Base-by-base conservation (phyloP, 2,797 vertebrate species). In the Poeciliopsis paucimaculata region DNA sequence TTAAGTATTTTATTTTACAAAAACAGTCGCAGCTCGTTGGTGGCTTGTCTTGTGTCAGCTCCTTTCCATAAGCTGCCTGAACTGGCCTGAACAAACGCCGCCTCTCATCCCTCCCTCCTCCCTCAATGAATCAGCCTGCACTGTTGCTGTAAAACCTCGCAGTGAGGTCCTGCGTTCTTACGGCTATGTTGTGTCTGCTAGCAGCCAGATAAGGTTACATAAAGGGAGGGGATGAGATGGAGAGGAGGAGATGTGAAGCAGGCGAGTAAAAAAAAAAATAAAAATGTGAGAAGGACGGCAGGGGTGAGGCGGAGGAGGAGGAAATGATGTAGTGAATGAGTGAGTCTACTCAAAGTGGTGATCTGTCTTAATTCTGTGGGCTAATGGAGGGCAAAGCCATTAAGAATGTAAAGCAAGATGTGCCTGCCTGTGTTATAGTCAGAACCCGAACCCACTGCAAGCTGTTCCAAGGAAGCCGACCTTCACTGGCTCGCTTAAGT, bases 371-470 rank as follows among this genome's bases (percentile, higher is more conserved):
- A 93, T 95, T 93, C 86, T 75, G 62, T 64, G 78, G 91, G 91
- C 91, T 95, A 94, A 94, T 94, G 90, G 92, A 94, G 93, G 92
- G 87, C 88, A 95, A 91, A 94, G 86, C 80, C 83, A 95, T 94
- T 92, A 93, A 84, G 86, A 85, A 93, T 91, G 84, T 92, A 90
- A 90, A 92, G 87, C 89, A 90, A 87, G 84, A 76, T 84, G 78
- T 93, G 93, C 78, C 84, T 76, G 75, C 77, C 94, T 86, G 77
- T 89, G 85, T 93, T 91, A 90, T 80, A 92, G 89, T 91, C 83
- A 87, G 82, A 78, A 84, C 16, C 78, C 23, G 0, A 13, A 55
- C 26, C 43, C 81, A 28, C 74, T 86, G 80, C 77, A 80, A 77
- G 82, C 77, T 55, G 76, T 75, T 77, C 81, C 76, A 70, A 57